A percentile compares a stretch with the other conserved stretches of the same genome.
Conservation (phyloP, 2,888 invertebrate species). For the Lumbricus terrestris region DNA sequence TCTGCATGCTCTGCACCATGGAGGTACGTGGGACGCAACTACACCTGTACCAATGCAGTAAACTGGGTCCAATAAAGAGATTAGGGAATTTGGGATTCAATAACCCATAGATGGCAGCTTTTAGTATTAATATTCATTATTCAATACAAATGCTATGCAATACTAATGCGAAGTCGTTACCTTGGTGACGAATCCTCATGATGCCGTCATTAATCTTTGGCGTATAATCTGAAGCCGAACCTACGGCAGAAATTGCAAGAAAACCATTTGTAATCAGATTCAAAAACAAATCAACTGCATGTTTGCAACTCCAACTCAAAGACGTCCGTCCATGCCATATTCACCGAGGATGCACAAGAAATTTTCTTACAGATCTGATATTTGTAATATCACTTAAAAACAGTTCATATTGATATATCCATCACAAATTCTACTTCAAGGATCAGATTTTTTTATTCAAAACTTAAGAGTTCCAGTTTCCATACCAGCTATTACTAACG, state of each 20-base stretch:
- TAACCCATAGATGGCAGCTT: too few relatives aligned
- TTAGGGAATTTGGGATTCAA: too few relatives aligned
- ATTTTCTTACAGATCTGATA: neutral
- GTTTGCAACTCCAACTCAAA: neutral
- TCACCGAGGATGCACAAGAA: neutral
- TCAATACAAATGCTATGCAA: neutral
- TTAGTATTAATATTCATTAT: too few relatives aligned
- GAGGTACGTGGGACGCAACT: too few relatives aligned
- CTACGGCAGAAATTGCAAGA: neutral
- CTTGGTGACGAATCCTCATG: slow-evolving; percentile 8
- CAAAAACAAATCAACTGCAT: neutral
- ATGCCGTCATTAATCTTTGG: neutral
- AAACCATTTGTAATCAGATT: neutral
- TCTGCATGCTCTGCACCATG: too few relatives aligned
- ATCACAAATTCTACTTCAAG: too few relatives aligned
- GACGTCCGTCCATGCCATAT: neutral
- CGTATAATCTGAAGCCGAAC: neutral
- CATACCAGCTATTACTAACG: too few relatives aligned
- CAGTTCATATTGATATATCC: neutral
- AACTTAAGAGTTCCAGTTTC: neutral
- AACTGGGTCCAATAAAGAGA: too few relatives aligned
- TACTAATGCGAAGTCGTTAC: neutral
- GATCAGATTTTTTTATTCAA: neutral
- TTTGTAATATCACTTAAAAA: neutral
- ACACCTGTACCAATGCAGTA: too few relatives aligned